Evolutionary conservation across 2,113 vertebrate species (phyloP).

Genomic region (Engraulis encrasicolus): DNA sequence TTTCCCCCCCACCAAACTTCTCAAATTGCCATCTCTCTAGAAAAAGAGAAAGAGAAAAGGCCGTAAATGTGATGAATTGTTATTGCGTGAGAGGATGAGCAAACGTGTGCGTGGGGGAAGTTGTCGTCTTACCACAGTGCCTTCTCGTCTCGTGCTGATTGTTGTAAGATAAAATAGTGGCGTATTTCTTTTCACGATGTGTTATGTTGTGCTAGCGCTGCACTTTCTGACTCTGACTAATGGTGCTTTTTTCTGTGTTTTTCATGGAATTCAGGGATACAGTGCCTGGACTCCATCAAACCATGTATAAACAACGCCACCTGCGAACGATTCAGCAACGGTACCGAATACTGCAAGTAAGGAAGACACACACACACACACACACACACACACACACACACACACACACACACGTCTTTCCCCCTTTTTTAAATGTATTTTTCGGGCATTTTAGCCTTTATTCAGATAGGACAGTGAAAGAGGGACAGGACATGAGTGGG

Average conservation of each 20-base stretch:
- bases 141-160: slow-evolving; percentile 16
- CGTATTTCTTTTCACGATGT: background rate
- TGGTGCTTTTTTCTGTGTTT: background rate
- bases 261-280: slow-evolving; percentile 82
- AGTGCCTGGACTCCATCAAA: slow-evolving; percentile 83
- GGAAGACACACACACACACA: slow-evolving; percentile 36
- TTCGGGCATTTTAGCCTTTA: too few species aligned
- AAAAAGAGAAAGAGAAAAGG: background rate
- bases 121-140: background rate
- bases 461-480: too few species aligned
- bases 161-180: background rate
- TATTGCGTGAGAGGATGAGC: background rate
- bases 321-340: slow-evolving; percentile 84
- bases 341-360: slow-evolving; percentile 94
- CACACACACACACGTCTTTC: too few species aligned
- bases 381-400: background rate
- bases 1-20: background rate
- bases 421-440: too few species aligned
- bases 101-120: background rate
- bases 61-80: background rate
- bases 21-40: background rate
- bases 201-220: background rate
- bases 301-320: slow-evolving; percentile 89
- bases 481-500: too few species aligned
- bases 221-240: background rate